These are phyloP conservation scores for Andrena cerasifolii DNA, from an alignment of 1,140 invertebrate species.

Conservation along the genomic window DNA sequence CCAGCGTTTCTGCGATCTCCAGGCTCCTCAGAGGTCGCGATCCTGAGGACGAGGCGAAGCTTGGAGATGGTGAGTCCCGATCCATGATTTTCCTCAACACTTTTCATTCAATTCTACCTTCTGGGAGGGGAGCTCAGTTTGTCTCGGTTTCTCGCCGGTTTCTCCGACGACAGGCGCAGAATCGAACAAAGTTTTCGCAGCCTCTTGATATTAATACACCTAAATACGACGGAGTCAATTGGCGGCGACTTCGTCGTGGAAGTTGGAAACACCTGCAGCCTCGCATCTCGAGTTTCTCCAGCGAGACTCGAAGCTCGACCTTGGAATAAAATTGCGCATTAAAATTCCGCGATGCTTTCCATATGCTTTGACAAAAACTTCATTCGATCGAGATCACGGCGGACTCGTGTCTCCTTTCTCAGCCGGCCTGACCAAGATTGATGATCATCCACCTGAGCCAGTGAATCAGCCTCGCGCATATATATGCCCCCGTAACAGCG, in stretches of 20 bases:
- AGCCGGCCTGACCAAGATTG: slow-evolving; percentile 56
- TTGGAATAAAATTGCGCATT: slow-evolving; percentile 4
- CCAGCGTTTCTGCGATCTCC: slow-evolving; percentile 92
- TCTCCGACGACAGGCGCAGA: too few species aligned
- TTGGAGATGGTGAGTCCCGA: slow-evolving; percentile 77
- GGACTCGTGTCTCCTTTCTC: slow-evolving; percentile 34
- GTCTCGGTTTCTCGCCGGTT: too few species aligned
- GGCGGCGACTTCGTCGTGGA: too few species aligned
- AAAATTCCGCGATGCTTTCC: slow-evolving; percentile 5
- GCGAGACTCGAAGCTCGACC: background rate
- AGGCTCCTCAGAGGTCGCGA: slow-evolving; percentile 90
- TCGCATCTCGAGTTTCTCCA: background rate
- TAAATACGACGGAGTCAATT: too few species aligned
- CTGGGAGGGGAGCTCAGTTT: too few species aligned
- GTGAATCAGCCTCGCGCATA: slow-evolving; percentile 45
- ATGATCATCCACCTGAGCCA: slow-evolving; percentile 61
- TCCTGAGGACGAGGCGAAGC: slow-evolving; percentile 84
- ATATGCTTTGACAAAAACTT: slow-evolving; percentile 28
- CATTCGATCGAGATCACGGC: slow-evolving; percentile 12
- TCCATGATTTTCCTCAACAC: background rate
- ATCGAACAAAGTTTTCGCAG: too few species aligned
- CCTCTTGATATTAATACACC: too few species aligned
- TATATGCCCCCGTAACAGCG: slow-evolving; percentile 31
- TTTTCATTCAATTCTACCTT: background rate
- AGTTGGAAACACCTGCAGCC: too few species aligned